phyloP scores from a whole-genome alignment of 2,888 invertebrate species.

The Callyntrura guangdongensis region DNA sequence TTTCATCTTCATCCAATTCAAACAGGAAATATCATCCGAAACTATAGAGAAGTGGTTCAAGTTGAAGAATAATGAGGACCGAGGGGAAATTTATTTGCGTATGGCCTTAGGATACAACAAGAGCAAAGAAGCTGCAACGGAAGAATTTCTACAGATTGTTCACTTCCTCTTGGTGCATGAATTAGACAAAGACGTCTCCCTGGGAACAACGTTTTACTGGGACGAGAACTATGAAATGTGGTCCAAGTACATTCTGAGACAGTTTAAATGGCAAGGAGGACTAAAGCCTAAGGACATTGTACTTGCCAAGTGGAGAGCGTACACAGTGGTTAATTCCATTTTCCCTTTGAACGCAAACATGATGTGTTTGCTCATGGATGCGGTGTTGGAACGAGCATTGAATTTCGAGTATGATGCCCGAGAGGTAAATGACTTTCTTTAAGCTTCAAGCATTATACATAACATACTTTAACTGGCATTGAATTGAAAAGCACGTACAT shows the following conservation, averaged over 20 bases:
- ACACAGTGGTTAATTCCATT: conserved; percentile 67
- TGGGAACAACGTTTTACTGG: conserved; percentile 74
- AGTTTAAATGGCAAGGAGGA: conserved; percentile 77
- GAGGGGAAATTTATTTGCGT: conserved; percentile 74
- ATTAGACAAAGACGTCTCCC: conserved; percentile 54
- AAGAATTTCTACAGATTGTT: conserved; percentile 74
- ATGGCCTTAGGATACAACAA: conserved; percentile 76
- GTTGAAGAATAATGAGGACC: conserved; percentile 64
- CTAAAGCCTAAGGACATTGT: conserved; percentile 79
- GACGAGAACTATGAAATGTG: conserved; percentile 74
- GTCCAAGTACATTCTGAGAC: conserved; percentile 74
- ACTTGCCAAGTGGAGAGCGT: conserved; percentile 78
- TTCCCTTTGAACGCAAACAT: conserved; percentile 77
- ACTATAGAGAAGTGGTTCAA: conserved; percentile 76
- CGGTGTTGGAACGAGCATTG: conserved; percentile 43
- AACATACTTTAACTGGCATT: neutral
- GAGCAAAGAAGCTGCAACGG: conserved; percentile 71
- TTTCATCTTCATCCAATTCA: neutral
- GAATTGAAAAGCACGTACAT: neutral
- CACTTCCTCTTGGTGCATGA: conserved; percentile 71
- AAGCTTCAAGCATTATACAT: neutral
- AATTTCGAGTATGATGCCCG: conserved; percentile 60
- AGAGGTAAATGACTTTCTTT: conserved; percentile 58
- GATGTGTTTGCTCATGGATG: conserved; percentile 69
- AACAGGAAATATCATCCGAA: conserved; percentile 76